phyloP scores from a whole-genome alignment of 1,140 invertebrate genomes.

The Nylanderia fulva region DNA sequence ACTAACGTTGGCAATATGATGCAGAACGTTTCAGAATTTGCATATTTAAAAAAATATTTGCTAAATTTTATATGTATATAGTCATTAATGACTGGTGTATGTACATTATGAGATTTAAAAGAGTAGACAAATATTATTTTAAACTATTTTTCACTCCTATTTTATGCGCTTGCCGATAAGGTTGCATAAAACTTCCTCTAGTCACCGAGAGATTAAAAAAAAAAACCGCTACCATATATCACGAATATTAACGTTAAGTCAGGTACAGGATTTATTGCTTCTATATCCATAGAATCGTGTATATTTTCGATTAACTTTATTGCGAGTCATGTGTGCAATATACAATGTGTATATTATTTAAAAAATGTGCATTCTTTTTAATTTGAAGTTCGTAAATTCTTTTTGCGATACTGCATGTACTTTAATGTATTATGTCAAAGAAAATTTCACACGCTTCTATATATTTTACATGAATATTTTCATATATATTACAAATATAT shows the following conservation, averaged over 20 bases:
- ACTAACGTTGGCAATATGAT: neutral
- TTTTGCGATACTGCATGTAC: neutral
- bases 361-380: conserved; percentile 12
- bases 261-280: conserved; percentile 31
- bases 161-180: conserved; percentile 43
- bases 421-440: neutral
- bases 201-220: conserved; percentile 30
- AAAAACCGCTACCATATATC: conserved; percentile 34
- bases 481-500: neutral
- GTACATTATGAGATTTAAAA: neutral
- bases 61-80: neutral
- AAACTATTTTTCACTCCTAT: conserved; percentile 1
- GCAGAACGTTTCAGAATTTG: neutral
- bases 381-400: neutral
- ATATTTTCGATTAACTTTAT: conserved; percentile 42
- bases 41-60: neutral
- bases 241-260: conserved; percentile 49
- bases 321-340: conserved; percentile 6
- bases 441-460: neutral
- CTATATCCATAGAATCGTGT: neutral
- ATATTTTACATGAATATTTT: neutral
- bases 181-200: conserved; percentile 21
- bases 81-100: neutral
- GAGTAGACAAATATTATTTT: conserved; percentile 9
- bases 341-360: conserved; percentile 6